A percentile compares a stretch with the other conserved stretches of the same genome.
These are phyloP conservation scores for Acanthurus tractus DNA, from an alignment of 2,797 vertebrate species.

Conservation along the genomic window DNA sequence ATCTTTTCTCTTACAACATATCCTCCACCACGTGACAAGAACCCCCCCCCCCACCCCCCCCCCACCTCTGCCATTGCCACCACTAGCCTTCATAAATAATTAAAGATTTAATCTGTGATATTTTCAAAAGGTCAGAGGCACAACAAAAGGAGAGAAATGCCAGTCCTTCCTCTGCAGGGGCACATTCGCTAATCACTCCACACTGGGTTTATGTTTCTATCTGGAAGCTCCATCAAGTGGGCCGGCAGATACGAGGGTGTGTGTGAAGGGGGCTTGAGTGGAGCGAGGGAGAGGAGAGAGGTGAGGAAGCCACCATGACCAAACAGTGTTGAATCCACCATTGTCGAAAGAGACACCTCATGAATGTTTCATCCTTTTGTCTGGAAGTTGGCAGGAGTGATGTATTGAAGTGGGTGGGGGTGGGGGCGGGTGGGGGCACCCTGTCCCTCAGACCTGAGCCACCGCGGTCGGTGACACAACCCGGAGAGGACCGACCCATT, in stretches of 20 bases:
- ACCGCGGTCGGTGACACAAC: slow-evolving; percentile 35
- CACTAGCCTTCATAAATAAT: slow-evolving; percentile 92
- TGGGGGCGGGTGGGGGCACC: not conserved
- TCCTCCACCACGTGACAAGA: slow-evolving; percentile 78
- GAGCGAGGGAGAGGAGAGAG: slow-evolving; percentile 16
- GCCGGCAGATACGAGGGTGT: slow-evolving; percentile 47
- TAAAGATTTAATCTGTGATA: slow-evolving; percentile 96
- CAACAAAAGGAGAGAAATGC: slow-evolving; percentile 89
- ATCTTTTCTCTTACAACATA: slow-evolving; percentile 66
- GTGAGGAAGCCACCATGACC: slow-evolving; percentile 22
- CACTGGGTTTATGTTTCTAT: slow-evolving; percentile 63
- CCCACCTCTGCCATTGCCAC: slow-evolving; percentile 81
- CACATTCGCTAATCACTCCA: slow-evolving; percentile 65
- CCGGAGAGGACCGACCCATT: slow-evolving; percentile 47
- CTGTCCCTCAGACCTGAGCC: slow-evolving; percentile 39
- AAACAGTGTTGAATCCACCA: slow-evolving; percentile 57
- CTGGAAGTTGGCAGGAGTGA: slow-evolving; percentile 39
- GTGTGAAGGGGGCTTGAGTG: not conserved
- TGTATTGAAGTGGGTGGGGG: slow-evolving; percentile 11
- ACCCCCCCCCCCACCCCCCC: slow-evolving; percentile 46
- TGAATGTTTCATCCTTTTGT: slow-evolving; percentile 76
- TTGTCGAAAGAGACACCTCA: slow-evolving; percentile 55
- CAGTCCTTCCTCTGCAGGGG: slow-evolving; percentile 69
- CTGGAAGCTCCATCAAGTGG: slow-evolving; percentile 58
- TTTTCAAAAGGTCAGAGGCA: slow-evolving; percentile 94